These are phyloP conservation scores for Argopecten irradians DNA, from an alignment of 1,140 invertebrate species.

Conservation along the genomic window DNA sequence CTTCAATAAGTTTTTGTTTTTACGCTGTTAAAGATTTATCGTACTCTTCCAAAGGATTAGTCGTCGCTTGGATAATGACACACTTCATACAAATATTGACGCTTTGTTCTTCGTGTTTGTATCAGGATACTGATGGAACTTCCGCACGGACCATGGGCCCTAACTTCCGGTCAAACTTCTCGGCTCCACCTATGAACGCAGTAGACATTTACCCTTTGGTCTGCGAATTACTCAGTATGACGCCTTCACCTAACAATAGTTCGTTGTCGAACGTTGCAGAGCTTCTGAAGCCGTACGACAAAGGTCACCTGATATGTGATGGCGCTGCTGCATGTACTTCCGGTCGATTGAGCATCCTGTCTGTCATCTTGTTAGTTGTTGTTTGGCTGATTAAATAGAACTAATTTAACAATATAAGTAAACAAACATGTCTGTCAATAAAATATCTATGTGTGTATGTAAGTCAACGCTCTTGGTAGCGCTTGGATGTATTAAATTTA, in stretches of 20 bases:
- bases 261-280: conserved; percentile 50
- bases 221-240: conserved; percentile 10
- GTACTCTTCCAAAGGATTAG: too few relatives aligned
- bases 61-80: neutral
- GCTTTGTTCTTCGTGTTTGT: neutral
- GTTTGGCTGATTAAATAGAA: too few relatives aligned
- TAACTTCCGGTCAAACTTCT: conserved; percentile 78
- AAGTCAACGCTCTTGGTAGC: too few relatives aligned
- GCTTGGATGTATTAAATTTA: too few relatives aligned
- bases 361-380: neutral
- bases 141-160: conserved; percentile 79
- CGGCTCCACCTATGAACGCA: conserved; percentile 79
- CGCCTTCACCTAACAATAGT: neutral
- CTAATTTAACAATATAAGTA: too few relatives aligned
- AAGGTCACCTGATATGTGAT: neutral
- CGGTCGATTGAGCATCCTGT: neutral
- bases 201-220: conserved; percentile 80
- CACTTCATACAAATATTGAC: neutral
- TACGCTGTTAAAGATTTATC: too few relatives aligned
- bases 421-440: too few relatives aligned
- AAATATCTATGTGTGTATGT: too few relatives aligned
- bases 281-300: conserved; percentile 38
- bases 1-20: too few relatives aligned
- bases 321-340: neutral
- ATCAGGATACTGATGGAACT: neutral